These are phyloP conservation scores for Drosophila limbata DNA, from an alignment of 2,888 invertebrate species.

Conservation along the genomic window DNA sequence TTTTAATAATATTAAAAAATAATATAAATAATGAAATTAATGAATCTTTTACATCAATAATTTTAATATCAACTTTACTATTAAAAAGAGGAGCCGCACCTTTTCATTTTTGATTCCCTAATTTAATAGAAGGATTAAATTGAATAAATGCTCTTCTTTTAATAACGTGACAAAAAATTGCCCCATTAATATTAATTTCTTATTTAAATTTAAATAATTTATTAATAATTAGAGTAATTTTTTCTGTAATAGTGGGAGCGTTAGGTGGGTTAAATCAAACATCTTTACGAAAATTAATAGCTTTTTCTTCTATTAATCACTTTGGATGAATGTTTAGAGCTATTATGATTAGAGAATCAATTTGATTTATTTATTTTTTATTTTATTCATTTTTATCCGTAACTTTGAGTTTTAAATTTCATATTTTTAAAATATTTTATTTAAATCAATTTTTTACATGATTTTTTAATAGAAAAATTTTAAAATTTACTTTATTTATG, in stretches of 20 bases:
- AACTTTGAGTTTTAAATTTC: slow-evolving; percentile 86
- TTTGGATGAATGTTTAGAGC: slow-evolving; percentile 87
- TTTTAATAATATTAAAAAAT: slow-evolving; percentile 79
- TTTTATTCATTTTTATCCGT: slow-evolving; percentile 86
- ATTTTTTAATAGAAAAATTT: slow-evolving; percentile 80
- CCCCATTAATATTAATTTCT: slow-evolving; percentile 87
- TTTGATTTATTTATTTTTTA: slow-evolving; percentile 86
- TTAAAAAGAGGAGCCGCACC: slow-evolving; percentile 87
- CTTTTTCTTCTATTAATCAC: slow-evolving; percentile 89
- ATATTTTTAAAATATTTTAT: slow-evolving; percentile 86
- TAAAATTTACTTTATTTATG: slow-evolving; percentile 86
- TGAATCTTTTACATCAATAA: slow-evolving; percentile 68
- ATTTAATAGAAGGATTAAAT: slow-evolving; percentile 87
- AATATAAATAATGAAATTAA: slow-evolving; percentile 80
- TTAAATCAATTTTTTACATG: slow-evolving; percentile 86
- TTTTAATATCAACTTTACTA: slow-evolving; percentile 85
- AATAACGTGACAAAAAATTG: slow-evolving; percentile 89
- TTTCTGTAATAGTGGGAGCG: slow-evolving; percentile 86
- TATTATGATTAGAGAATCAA: slow-evolving; percentile 85
- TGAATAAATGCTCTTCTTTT: slow-evolving; percentile 87
- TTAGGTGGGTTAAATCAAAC: slow-evolving; percentile 87
- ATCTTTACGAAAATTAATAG: slow-evolving; percentile 87
- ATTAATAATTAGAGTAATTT: slow-evolving; percentile 85
- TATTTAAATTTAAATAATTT: slow-evolving; percentile 86
- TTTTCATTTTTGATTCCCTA: slow-evolving; percentile 88